Percentiles rank a stretch among this genome's conserved stretches.
phyloP scores from a whole-genome alignment of 2,888 invertebrate genomes.

The Phengaris arion region DNA sequence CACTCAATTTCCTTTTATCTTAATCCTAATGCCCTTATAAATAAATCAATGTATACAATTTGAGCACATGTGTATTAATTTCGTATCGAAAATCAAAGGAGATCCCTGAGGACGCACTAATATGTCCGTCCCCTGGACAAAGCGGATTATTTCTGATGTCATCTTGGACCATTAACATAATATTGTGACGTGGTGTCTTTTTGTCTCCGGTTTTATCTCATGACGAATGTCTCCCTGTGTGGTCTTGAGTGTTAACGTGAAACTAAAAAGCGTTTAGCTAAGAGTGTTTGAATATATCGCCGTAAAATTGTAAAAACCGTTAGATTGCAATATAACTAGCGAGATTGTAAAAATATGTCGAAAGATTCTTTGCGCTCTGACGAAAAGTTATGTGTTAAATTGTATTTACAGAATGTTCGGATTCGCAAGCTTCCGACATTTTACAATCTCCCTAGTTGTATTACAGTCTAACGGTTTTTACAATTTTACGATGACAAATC shows the following conservation, averaged over 20 bases:
- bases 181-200: slow-evolving; percentile 63
- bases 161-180: slow-evolving; percentile 72
- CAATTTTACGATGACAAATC: too few relatives aligned
- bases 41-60: slow-evolving; percentile 21
- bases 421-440: too few relatives aligned
- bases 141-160: slow-evolving; percentile 74
- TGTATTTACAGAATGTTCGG: too few relatives aligned
- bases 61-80: slow-evolving; percentile 59
- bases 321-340: too few relatives aligned
- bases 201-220: slow-evolving; percentile 53
- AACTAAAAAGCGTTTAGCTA: neutral
- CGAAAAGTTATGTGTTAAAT: too few relatives aligned
- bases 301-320: too few relatives aligned
- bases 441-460: too few relatives aligned
- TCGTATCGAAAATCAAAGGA: slow-evolving; percentile 74
- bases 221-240: slow-evolving; percentile 51
- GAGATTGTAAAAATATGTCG: neutral
- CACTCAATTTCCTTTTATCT: slow-evolving; percentile 21
- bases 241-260: slow-evolving; percentile 47
- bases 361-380: too few relatives aligned
- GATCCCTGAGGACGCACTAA: slow-evolving; percentile 64
- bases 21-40: slow-evolving; percentile 28
- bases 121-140: slow-evolving; percentile 67
- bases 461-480: too few relatives aligned
- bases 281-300: too few relatives aligned